phyloP scores from a whole-genome alignment of 2,888 invertebrate genomes.

The Pheosia tremula region DNA sequence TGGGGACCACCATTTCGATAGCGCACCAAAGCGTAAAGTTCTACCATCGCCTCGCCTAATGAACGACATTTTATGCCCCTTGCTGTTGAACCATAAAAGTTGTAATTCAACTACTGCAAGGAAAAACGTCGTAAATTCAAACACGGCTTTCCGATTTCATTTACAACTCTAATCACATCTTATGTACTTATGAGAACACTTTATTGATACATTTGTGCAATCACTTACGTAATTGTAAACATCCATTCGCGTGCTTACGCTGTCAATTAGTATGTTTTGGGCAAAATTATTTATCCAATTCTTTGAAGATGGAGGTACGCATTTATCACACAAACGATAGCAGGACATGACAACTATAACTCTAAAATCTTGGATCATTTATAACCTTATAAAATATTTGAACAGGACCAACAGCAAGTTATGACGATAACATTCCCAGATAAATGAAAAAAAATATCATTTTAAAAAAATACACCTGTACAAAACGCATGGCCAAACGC shows the following conservation, averaged over 20 bases:
- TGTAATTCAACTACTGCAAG: conserved; percentile 62
- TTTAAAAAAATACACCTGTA: too few relatives aligned
- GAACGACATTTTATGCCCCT: conserved; percentile 58
- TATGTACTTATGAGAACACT: conserved; percentile 8
- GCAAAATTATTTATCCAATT: not conserved
- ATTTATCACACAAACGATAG: too few relatives aligned
- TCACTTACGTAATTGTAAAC: conserved; percentile 18
- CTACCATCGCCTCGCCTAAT: conserved; percentile 53
- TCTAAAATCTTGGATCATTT: too few relatives aligned
- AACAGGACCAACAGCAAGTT: too few relatives aligned
- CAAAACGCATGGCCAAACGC: too few relatives aligned
- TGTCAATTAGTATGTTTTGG: conserved; percentile 16
- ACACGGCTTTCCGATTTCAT: conserved; percentile 31
- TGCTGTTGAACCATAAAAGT: conserved; percentile 68
- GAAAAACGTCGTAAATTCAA: conserved; percentile 60
- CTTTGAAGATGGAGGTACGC: too few relatives aligned
- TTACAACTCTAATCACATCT: conserved; percentile 8
- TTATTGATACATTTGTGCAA: conserved; percentile 21
- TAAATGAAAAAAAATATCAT: too few relatives aligned
- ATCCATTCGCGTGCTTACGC: conserved; percentile 17
- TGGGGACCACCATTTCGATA: conserved; percentile 51
- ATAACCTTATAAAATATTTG: too few relatives aligned
- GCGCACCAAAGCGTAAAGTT: conserved; percentile 45
- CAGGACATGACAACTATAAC: too few relatives aligned
- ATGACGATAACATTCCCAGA: too few relatives aligned